Percentiles rank a stretch among this genome's conserved stretches.
Evolutionary conservation across 2,888 invertebrate genomes (phyloP).

Genomic region (Caenorhabditis zanzibari): DNA sequence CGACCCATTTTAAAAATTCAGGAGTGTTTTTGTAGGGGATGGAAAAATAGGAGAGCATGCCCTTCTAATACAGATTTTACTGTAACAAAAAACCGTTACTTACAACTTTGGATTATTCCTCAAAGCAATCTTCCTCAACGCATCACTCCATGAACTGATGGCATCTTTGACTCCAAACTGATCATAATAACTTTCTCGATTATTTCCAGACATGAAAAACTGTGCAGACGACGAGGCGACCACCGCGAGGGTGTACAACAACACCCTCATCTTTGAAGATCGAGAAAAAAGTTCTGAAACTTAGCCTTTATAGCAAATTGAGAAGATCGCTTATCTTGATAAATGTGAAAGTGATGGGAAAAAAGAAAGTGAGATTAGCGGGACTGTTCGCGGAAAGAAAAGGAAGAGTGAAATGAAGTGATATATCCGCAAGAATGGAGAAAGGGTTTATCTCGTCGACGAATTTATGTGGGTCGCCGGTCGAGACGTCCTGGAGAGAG

Average conservation of each 20-base stretch:
- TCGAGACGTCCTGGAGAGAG: constrained; percentile 60
- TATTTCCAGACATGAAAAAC: constrained; percentile 55
- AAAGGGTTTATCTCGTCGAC: constrained; percentile 58
- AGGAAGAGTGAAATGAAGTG: constrained; percentile 66
- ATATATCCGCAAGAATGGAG: constrained; percentile 64
- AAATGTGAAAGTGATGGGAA: constrained; percentile 64
- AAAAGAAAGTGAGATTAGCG: constrained; percentile 63
- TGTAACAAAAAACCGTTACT: constrained; percentile 19
- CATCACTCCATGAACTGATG: constrained; percentile 71
- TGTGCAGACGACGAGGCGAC: constrained; percentile 51
- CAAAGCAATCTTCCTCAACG: constrained; percentile 69
- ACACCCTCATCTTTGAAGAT: constrained; percentile 52
- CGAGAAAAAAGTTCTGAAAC: constrained; percentile 23
- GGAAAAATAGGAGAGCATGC: too few species aligned
- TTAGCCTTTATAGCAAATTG: constrained; percentile 21
- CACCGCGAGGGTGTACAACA: constrained; percentile 53
- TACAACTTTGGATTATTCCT: constrained; percentile 66
- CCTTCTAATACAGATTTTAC: too few species aligned
- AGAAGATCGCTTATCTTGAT: constrained; percentile 33
- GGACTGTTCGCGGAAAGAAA: constrained; percentile 33
- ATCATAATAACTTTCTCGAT: constrained; percentile 60
- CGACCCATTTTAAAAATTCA: too few species aligned
- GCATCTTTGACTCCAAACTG: constrained; percentile 75
- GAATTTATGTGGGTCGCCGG: constrained; percentile 64
- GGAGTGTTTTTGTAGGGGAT: too few species aligned